A percentile compares a stretch with the other conserved stretches of the same genome.
Conservation (phyloP, 2,888 invertebrate genomes). For the Thereva nobilitata region DNA sequence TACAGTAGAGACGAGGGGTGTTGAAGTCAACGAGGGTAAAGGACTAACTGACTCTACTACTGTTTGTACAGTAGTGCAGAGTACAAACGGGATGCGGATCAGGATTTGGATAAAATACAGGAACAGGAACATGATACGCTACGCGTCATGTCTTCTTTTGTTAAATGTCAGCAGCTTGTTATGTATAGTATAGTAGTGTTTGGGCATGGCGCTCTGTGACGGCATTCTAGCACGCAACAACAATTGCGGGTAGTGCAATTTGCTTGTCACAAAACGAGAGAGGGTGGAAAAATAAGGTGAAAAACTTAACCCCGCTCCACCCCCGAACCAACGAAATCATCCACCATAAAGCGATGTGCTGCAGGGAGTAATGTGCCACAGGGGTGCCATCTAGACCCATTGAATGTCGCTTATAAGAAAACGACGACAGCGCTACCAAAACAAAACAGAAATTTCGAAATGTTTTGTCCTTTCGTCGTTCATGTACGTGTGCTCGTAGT, state of each 20-base stretch:
- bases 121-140: neutral
- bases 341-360: neutral
- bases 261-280: slow-evolving; percentile 12
- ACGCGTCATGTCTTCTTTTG: neutral
- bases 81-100: neutral
- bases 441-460: no score
- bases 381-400: no score
- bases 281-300: slow-evolving; percentile 2
- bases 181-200: neutral
- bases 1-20: no score
- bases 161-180: slow-evolving; percentile 20
- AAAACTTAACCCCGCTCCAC: slow-evolving; percentile 15
- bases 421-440: no score
- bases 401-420: no score
- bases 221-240: neutral
- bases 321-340: slow-evolving; percentile 14
- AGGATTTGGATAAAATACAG: slow-evolving; percentile 1
- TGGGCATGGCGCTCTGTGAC: neutral
- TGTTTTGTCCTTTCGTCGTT: no score
- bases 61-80: slow-evolving; percentile 1
- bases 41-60: no score
- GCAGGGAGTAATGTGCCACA: slow-evolving; percentile 1
- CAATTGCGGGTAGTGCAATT: slow-evolving; percentile 16
- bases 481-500: no score
- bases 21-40: no score